These are phyloP conservation scores for Martes martes DNA, from an alignment of 2,113 vertebrate species.

Conservation along the genomic window DNA sequence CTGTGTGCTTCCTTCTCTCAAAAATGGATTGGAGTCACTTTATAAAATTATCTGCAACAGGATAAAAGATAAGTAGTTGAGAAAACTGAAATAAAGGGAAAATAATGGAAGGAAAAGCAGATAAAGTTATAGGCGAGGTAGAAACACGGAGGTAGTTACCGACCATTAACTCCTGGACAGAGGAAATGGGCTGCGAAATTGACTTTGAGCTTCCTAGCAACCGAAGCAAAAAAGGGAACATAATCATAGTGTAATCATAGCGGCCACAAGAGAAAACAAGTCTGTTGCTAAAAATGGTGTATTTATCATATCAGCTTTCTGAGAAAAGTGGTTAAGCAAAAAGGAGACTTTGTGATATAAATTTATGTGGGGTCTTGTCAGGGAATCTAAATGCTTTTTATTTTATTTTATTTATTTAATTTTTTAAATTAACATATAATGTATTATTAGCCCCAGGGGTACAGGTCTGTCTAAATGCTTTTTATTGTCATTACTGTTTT, in stretches of 20 bases:
- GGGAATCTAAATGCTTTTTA: background rate
- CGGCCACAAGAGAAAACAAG: background rate
- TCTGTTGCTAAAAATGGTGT: background rate
- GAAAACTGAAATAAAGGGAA: background rate
- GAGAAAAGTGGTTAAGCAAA: background rate
- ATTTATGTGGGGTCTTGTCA: background rate
- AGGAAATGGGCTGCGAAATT: background rate
- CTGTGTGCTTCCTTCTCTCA: background rate
- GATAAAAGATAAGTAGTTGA: background rate
- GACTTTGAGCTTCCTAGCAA: constrained; percentile 37
- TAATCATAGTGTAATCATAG: background rate
- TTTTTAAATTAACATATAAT: too few species aligned
- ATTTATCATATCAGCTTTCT: background rate
- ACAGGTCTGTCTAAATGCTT: background rate
- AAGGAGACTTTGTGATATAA: background rate
- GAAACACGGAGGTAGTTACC: background rate
- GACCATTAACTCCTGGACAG: background rate
- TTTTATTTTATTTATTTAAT: background rate
- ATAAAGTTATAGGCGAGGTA: background rate
- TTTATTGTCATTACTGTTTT: background rate
- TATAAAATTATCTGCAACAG: background rate
- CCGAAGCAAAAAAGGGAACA: background rate
- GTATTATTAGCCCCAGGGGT: too few species aligned
- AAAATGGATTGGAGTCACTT: background rate
- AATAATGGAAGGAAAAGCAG: background rate